Evolutionary conservation across 2,113 vertebrate genomes (phyloP).

Genomic region (Heterotis niloticus): DNA sequence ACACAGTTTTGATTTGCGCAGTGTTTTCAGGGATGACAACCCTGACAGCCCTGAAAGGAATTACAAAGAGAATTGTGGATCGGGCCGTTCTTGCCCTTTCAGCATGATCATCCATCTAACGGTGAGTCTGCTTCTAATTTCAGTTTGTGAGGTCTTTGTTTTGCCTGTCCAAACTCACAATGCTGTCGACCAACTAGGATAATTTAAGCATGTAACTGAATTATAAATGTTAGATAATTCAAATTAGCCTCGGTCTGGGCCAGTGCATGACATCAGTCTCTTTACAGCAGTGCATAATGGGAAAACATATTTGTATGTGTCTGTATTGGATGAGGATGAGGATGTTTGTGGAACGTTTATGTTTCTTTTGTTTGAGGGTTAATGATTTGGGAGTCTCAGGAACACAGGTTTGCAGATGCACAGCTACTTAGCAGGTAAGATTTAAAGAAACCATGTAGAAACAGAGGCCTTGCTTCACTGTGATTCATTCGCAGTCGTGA

Average conservation of each 20-base stretch:
- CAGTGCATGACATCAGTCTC: conserved; percentile 4
- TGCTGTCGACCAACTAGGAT: conserved; percentile 58
- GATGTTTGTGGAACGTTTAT: not conserved
- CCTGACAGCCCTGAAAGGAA: too few species aligned
- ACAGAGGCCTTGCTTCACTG: too few species aligned
- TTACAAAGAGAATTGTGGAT: not conserved
- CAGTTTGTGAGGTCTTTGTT: conserved; percentile 62
- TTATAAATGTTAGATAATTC: conserved; percentile 57
- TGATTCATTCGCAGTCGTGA: too few species aligned
- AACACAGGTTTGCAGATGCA: too few species aligned
- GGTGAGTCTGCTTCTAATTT: conserved; percentile 68
- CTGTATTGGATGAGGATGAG: not conserved
- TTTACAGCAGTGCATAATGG: conserved; percentile 1
- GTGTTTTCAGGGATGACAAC: too few species aligned
- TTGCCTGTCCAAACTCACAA: conserved; percentile 61
- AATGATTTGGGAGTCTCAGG: too few species aligned
- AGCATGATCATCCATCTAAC: conserved; percentile 36
- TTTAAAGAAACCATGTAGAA: too few species aligned
- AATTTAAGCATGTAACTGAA: conserved; percentile 69
- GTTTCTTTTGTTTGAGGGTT: too few species aligned
- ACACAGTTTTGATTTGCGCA: too few species aligned
- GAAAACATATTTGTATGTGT: not conserved
- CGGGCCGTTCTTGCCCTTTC: not conserved
- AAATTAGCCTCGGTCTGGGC: conserved; percentile 64
- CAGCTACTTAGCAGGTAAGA: too few species aligned